Evolutionary conservation across 2,113 vertebrate genomes (phyloP), one percentile per base, ranked within the genome.

Genomic region (Protomyctophum bolini): DNA sequence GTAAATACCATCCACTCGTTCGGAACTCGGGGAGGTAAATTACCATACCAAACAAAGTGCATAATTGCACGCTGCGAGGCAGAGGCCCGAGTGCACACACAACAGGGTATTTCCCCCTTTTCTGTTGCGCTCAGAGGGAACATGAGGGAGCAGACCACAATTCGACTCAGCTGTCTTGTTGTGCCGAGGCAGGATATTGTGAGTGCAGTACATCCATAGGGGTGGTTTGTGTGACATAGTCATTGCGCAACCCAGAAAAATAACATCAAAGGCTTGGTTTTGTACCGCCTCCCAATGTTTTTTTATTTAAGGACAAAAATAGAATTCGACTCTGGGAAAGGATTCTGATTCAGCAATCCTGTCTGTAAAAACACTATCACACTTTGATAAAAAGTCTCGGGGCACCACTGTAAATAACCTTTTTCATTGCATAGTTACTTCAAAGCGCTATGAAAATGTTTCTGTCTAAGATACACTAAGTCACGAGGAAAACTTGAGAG

Each of bases 11-110:
- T 45, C 41, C 8, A 10, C 58, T 75, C 21, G 70, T 70, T 63
- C 48, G 7, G 47, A 33, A 46, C 11, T n/a, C 12, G 60, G 51
- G 70, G 33, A 41, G 64, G 51, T 46, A 21, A 51, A 76, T 77
- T 61, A 77, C 56, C 71, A 74, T 62, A 28, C 48, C 11, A 33
- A 73, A 58, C 58, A 67, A 81, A 86, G 80, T 63, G 66, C 69
- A 54, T 83, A 83, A 84, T 87, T 83, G 68, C 66, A 86, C 1
- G 55, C 63, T 83, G 10, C 62, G 72, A 65, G 63, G 63, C 52
- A 45, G 63, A 68, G 56, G 59, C 71, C 74, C 8, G 63, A 76
- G 67, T 61, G 58, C 58, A 68, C 58, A 68, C 41, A 63, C 46
- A 54, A 58, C 52, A 1, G 14, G 65, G 81, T 66, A 79, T 74